These are phyloP conservation scores for Argyrosomus japonicus DNA, from an alignment of 2,113 vertebrate species.

Conservation along the genomic window DNA sequence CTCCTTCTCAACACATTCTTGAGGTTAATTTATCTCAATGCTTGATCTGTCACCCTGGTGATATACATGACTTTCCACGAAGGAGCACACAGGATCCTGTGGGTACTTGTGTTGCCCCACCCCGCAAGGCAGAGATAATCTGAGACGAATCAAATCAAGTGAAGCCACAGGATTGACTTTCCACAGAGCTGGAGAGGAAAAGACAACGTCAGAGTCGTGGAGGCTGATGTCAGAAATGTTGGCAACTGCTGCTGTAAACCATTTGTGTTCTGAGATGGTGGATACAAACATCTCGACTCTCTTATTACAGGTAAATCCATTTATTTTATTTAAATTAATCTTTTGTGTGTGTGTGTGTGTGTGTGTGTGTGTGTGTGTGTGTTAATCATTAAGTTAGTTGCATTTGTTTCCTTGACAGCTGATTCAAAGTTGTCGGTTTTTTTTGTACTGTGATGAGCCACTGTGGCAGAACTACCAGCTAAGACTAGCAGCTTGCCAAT, in stretches of 20 bases:
- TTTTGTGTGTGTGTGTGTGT: background rate
- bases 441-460: slow-evolving; percentile 2
- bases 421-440: slow-evolving; percentile 4
- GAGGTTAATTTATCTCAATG: background rate
- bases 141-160: slow-evolving; percentile 66
- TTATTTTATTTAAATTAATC: background rate
- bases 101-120: slow-evolving; percentile 11
- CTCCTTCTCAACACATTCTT: slow-evolving; percentile 26
- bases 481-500: background rate
- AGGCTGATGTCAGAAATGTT: slow-evolving; percentile 42
- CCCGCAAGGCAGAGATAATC: slow-evolving; percentile 66
- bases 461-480: background rate
- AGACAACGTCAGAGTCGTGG: slow-evolving; percentile 42
- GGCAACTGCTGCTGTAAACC: background rate
- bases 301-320: slow-evolving; percentile 55
- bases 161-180: slow-evolving; percentile 68
- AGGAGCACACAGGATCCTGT: slow-evolving; percentile 20
- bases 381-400: background rate
- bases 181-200: slow-evolving; percentile 27
- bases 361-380: background rate
- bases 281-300: background rate
- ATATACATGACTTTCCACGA: slow-evolving; percentile 11
- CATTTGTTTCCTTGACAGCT: background rate
- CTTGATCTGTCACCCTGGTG: slow-evolving; percentile 8
- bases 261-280: slow-evolving; percentile 23